Evolutionary conservation across 2,113 vertebrate species (phyloP).

Genomic region (Phalacrocorax brasilianus): DNA sequence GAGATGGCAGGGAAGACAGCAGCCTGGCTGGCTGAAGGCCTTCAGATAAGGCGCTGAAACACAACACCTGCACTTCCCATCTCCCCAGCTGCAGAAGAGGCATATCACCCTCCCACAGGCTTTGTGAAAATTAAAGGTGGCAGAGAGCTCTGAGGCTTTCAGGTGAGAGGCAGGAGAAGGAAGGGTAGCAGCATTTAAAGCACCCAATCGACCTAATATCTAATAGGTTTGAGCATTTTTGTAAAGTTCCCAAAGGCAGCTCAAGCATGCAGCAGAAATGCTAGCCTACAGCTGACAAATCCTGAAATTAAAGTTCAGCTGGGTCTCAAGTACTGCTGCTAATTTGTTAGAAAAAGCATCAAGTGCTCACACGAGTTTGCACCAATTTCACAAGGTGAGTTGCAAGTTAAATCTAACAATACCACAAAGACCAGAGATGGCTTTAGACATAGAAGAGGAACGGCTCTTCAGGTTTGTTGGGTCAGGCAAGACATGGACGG

Average conservation of each 20-base stretch:
- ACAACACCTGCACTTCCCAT: not conserved
- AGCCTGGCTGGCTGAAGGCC: not conserved
- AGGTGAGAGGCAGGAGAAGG: not conserved
- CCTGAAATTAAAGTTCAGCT: not conserved
- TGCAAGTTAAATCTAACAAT: not conserved
- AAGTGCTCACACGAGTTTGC: not conserved
- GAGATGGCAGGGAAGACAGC: not conserved
- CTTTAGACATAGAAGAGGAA: not conserved
- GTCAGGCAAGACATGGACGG: not conserved
- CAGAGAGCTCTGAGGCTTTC: not conserved
- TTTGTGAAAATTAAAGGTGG: not conserved
- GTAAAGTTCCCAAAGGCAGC: not conserved
- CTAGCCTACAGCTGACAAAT: not conserved
- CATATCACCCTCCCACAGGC: not conserved
- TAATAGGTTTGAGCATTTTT: not conserved
- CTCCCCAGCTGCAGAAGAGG: not conserved
- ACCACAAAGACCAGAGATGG: not conserved
- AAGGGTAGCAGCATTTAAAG: not conserved
- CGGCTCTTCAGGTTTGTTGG: not conserved
- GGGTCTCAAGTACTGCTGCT: not conserved
- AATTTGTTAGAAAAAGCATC: not conserved
- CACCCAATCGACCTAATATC: not conserved
- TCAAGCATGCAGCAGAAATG: not conserved
- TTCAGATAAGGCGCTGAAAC: slow-evolving; percentile 14
- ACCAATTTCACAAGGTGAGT: not conserved